Base-by-base conservation (phyloP, 2,113 vertebrate genomes). In the Grantiella picta region DNA sequence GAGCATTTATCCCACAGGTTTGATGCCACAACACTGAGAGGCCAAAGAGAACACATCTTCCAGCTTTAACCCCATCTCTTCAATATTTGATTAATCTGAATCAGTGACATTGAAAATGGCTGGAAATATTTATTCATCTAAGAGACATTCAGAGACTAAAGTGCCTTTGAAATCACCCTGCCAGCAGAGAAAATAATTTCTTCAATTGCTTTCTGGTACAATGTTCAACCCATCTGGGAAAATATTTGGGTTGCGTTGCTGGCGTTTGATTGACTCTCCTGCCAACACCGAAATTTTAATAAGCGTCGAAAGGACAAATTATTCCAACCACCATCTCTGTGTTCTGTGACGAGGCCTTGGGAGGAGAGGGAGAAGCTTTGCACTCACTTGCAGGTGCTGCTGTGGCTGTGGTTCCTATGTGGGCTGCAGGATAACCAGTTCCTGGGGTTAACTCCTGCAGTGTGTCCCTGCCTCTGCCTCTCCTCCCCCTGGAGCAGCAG, bases 211-310 rank as follows among this genome's bases (percentile, higher is more conserved):
- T 90, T 52, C 65, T 71, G 86, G 78, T 86, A 57, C 69, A 36
- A 9, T 18, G 80, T 59, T 83, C 83, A 83, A 49, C 66, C 72
- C 80, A 21, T 71, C 52, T 33, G 61, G 73, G 73, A 91, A 94
- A 95, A 92, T 95, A 95, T 89, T 89, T 82, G 83, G 83, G 94
- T 86, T 91, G 65, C 49, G 2, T 86, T 71, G 83, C 80, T 45
- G 45, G 44, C 65, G 45, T 89, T 92, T 86, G 91, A 92, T 66
- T 91, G 82, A 86, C 78, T 84, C 78, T 78, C 15, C 65, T 85
- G 52, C 73, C 78, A 87, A 61, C 61, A 85, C 70, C 85, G 71
- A 89, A 57, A 61, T 92, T 84, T 91, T 84, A 81, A 86, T 81
- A 68, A 91, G 64, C 77, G 89, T 15, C 5, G 12, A 49, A 89